Conservation (phyloP, 1,140 invertebrate genomes). For the Cyclargus thomasi region DNA sequence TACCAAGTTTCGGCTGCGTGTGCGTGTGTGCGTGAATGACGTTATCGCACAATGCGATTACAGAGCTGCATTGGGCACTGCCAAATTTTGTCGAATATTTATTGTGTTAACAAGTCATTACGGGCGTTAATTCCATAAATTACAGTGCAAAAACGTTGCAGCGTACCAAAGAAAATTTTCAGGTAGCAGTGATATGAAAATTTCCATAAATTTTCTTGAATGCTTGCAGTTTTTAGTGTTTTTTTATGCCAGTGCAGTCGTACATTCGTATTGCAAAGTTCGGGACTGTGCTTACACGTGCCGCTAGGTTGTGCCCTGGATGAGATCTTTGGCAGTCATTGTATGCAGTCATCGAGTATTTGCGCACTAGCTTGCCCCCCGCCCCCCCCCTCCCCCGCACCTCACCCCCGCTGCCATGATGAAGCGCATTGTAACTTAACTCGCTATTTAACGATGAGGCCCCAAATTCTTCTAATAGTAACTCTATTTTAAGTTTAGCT, state of each 20-base stretch:
- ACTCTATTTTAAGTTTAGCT: too few relatives aligned
- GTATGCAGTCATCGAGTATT: conserved; percentile 65
- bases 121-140: neutral
- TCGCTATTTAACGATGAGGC: neutral
- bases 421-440: neutral
- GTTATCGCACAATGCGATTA: conserved; percentile 71
- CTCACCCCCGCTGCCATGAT: neutral
- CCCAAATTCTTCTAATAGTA: neutral
- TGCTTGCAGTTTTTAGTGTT: neutral
- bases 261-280: conserved; percentile 32
- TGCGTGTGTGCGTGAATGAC: conserved; percentile 67
- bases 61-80: conserved; percentile 53
- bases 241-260: conserved; percentile 32
- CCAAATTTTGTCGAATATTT: conserved; percentile 27
- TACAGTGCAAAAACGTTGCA: neutral
- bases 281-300: conserved; percentile 67
- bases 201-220: neutral
- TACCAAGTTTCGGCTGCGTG: conserved; percentile 61
- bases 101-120: neutral
- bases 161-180: neutral
- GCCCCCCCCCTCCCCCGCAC: conserved; percentile 26
- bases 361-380: conserved; percentile 45
- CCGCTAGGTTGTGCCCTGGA: conserved; percentile 57
- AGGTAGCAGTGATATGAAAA: neutral
- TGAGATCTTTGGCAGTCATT: conserved; percentile 70